Percentiles rank a stretch among this genome's conserved stretches.
Conservation (phyloP, 2,888 invertebrate species). For the Gasteruption jaculator region DNA sequence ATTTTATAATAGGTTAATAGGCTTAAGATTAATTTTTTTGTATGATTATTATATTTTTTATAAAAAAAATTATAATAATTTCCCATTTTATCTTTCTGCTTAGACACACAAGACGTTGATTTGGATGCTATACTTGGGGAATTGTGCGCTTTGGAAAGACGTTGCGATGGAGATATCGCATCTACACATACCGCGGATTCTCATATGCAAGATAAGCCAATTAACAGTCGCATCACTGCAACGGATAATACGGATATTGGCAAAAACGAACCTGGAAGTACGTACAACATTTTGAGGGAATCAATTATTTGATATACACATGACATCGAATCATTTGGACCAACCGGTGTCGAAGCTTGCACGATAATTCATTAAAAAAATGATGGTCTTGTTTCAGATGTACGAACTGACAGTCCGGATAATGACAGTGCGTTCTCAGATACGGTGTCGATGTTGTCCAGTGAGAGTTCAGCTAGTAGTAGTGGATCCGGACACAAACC, state of each 20-base stretch:
- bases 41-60: too few species aligned
- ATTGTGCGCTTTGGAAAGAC: conserved; percentile 83
- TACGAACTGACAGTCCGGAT: conserved; percentile 88
- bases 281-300: too few species aligned
- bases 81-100: conserved; percentile 16
- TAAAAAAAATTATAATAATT: background rate
- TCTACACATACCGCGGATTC: conserved; percentile 43
- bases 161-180: conserved; percentile 54
- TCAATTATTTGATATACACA: too few species aligned
- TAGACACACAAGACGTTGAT: conserved; percentile 93
- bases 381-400: conserved; percentile 39
- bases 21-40: background rate
- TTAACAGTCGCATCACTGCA: conserved; percentile 41
- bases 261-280: conserved; percentile 42
- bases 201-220: conserved; percentile 42
- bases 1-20: conserved; percentile 1
- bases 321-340: too few species aligned
- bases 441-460: conserved; percentile 88
- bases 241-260: conserved; percentile 40
- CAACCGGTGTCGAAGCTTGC: too few species aligned
- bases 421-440: conserved; percentile 99
- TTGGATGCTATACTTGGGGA: conserved; percentile 95
- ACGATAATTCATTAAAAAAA: background rate
- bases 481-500: conserved; percentile 65
- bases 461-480: conserved; percentile 91